phyloP scores from a whole-genome alignment of 2,797 vertebrate genomes.

The Lepus townsendii region DNA sequence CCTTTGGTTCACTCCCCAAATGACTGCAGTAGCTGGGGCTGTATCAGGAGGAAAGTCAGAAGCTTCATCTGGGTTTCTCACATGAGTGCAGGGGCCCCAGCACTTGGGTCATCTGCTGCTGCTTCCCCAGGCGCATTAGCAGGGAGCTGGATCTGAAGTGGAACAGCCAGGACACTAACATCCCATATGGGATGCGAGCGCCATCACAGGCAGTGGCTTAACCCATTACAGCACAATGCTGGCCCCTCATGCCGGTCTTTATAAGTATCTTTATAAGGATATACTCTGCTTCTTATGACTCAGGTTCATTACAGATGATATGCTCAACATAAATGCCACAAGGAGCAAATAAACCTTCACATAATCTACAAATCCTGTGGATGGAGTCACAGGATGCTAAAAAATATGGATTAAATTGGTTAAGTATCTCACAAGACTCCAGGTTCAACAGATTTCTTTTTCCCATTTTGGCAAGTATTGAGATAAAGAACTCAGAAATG shows the following conservation, averaged over 20 bases:
- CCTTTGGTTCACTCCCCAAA: too few relatives aligned
- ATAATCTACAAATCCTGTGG: background rate
- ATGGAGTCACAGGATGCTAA: background rate
- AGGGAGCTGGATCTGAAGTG: too few relatives aligned
- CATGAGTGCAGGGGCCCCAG: too few relatives aligned
- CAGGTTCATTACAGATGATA: conserved; percentile 5
- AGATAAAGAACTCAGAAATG: conserved; percentile 73
- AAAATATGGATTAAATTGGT: conserved; percentile 56
- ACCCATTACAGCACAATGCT: too few relatives aligned
- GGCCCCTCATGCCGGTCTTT: background rate
- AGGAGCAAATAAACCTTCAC: background rate
- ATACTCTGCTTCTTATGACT: conserved; percentile 40
- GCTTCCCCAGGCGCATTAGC: too few relatives aligned
- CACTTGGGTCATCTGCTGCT: too few relatives aligned
- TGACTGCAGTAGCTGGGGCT: too few relatives aligned
- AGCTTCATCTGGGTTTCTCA: too few relatives aligned
- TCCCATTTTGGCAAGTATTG: conserved; percentile 64
- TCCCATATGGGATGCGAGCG: too few relatives aligned
- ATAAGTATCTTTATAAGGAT: background rate
- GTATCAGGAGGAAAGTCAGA: too few relatives aligned
- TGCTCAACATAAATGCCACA: conserved; percentile 2
- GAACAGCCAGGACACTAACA: too few relatives aligned
- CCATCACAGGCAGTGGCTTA: too few relatives aligned
- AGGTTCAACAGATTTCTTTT: conserved; percentile 66
- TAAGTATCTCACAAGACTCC: conserved; percentile 40